phyloP scores from a whole-genome alignment of 2,888 invertebrate species.

The Zygothrica quintamaculata region DNA sequence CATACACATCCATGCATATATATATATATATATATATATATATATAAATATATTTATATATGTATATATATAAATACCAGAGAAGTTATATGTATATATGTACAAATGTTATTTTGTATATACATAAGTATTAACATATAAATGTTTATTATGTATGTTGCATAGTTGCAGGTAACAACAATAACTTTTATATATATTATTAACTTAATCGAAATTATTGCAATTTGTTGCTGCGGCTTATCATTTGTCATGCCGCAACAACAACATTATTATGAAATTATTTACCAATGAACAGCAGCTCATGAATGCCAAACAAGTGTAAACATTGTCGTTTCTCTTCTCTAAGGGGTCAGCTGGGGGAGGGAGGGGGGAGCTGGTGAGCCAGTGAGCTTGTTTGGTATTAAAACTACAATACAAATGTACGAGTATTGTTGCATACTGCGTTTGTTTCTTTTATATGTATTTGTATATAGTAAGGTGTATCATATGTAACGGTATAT shows the following conservation, averaged over 20 bases:
- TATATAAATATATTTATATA: neutral
- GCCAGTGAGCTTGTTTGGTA: constrained; percentile 26
- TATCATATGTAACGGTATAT: constrained; percentile 51
- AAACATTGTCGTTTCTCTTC: constrained; percentile 39
- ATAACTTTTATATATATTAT: constrained; percentile 55
- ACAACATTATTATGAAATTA: constrained; percentile 81
- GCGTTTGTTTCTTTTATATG: constrained; percentile 41
- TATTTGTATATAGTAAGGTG: constrained; percentile 32
- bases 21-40: constrained; percentile 13
- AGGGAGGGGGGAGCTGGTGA: neutral
- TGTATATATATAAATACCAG: constrained; percentile 2
- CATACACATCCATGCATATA: neutral
- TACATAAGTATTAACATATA: constrained; percentile 15
- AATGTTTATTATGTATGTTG: constrained; percentile 16
- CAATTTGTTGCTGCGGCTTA: constrained; percentile 69
- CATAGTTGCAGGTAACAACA: constrained; percentile 6
- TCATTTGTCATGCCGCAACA: constrained; percentile 72
- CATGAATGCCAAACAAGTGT: constrained; percentile 73
- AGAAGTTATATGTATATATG: constrained; percentile 25
- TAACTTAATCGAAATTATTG: constrained; percentile 76
- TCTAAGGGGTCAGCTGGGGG: neutral
- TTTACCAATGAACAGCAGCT: constrained; percentile 79
- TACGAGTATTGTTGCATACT: constrained; percentile 56
- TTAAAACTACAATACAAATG: constrained; percentile 65
- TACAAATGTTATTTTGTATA: constrained; percentile 2